Base-by-base conservation (phyloP, 2,113 vertebrate species). In the Ochotona princeps region DNA sequence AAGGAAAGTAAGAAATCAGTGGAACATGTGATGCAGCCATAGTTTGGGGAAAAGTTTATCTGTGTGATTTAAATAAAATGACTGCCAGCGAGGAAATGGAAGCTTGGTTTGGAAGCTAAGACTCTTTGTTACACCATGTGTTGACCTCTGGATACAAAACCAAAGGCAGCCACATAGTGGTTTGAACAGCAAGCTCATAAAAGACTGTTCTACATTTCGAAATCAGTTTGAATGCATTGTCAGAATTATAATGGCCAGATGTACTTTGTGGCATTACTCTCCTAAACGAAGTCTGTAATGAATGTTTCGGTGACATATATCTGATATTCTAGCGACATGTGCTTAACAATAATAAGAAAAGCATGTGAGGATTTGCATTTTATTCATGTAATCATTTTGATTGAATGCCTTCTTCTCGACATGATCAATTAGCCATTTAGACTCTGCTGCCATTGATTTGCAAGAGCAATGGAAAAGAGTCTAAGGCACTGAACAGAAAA, bases 381-480 rank as follows among this genome's bases (percentile, higher is more conserved):
- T 2, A 23, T 79, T 92, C 83, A 60, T 1, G 0, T n/a, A 85
- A 75, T 70, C 17, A 51, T 79, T 89, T 61, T 69, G 73, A 90
- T 66, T 32, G 69, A 89, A 18, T 66, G 18, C 21, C n/a, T 60
- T 81, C 92, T 94, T 70, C 66, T 65, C 74, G 79, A 80, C 10
- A 72, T 70, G 49, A 84, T 32, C 44, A 83, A 88, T 95, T 90
- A 96, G 23, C 8, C 49, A 60, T 86, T 91, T 54, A 47, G 35
- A n/a, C 28, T 84, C 5, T 74, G 51, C 47, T 75, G 13, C 49
- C 67, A 89, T 83, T 89, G 35, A 86, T 88, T 80, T 90, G 30
- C 20, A 92, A 35, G 47, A 79, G 78, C 65, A 49, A 38, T 83
- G 86, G 65, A 86, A 94, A 67, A 73, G 73, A 90, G 65, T 61